These are phyloP conservation scores for Megaceryle torquata DNA, from an alignment of 2,113 vertebrate genomes.

Conservation along the genomic window DNA sequence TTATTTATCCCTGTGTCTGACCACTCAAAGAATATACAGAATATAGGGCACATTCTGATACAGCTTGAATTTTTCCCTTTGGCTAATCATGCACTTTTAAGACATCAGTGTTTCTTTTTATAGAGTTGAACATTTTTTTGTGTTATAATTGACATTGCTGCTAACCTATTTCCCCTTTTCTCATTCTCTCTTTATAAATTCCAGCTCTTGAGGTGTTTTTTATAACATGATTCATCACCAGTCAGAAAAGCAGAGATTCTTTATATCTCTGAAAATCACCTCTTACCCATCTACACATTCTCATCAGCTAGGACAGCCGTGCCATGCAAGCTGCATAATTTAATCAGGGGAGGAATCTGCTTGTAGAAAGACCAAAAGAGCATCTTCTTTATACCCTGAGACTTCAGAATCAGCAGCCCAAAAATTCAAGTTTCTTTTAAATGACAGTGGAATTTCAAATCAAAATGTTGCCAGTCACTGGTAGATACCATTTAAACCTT, in stretches of 20 bases:
- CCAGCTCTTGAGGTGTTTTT: background rate
- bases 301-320: background rate
- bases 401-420: background rate
- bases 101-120: background rate
- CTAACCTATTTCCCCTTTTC: background rate
- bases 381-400: background rate
- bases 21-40: background rate
- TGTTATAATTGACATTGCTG: background rate
- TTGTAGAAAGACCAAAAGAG: background rate
- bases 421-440: background rate
- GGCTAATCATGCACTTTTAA: slow-evolving; percentile 11
- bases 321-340: background rate
- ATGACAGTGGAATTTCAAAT: background rate
- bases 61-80: background rate
- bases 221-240: background rate
- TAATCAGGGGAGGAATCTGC: background rate
- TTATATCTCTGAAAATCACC: background rate
- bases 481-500: background rate
- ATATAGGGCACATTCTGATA: background rate
- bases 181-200: background rate
- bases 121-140: background rate
- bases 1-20: background rate
- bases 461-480: background rate
- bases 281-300: background rate
- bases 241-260: background rate